Evolutionary conservation across 2,113 vertebrate genomes (phyloP).

Genomic region (Apistogramma diplotaenia): DNA sequence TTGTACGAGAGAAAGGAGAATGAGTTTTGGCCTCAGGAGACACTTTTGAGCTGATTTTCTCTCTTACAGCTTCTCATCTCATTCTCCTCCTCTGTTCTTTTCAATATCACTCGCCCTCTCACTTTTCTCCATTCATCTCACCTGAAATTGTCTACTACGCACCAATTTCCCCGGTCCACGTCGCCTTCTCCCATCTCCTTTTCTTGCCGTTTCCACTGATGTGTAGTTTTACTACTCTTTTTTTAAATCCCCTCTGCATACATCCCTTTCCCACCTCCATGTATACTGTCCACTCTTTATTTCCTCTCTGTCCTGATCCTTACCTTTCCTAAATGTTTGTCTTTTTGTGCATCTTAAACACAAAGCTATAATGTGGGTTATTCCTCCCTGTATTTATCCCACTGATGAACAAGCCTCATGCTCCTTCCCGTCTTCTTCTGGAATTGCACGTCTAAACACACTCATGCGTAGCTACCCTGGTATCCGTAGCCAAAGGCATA

Average conservation of each 20-base stretch:
- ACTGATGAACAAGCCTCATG: constrained; percentile 52
- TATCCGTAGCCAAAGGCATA: constrained; percentile 47
- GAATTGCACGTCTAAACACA: constrained; percentile 15
- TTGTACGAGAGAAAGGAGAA: constrained; percentile 47
- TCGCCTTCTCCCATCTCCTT: constrained; percentile 3
- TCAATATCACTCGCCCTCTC: constrained; percentile 29
- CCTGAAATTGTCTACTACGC: constrained; percentile 38
- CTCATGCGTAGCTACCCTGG: constrained; percentile 20
- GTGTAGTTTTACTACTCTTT: background rate
- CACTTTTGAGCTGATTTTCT: constrained; percentile 40
- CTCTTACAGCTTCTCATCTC: constrained; percentile 9
- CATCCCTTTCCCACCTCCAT: background rate
- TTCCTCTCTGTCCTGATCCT: background rate
- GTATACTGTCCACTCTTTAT: background rate
- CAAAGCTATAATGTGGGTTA: constrained; percentile 61
- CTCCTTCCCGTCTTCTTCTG: background rate
- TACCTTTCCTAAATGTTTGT: background rate
- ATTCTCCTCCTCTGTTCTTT: constrained; percentile 9
- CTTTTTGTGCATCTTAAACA: constrained; percentile 30
- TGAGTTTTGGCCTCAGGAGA: constrained; percentile 51
- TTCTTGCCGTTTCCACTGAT: background rate
- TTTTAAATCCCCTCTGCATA: background rate
- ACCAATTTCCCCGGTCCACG: constrained; percentile 21
- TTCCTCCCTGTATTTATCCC: constrained; percentile 47
- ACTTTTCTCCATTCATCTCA: constrained; percentile 45